Evolutionary conservation across 2,888 invertebrate genomes (phyloP).

Genomic region (Drosophila merina): DNA sequence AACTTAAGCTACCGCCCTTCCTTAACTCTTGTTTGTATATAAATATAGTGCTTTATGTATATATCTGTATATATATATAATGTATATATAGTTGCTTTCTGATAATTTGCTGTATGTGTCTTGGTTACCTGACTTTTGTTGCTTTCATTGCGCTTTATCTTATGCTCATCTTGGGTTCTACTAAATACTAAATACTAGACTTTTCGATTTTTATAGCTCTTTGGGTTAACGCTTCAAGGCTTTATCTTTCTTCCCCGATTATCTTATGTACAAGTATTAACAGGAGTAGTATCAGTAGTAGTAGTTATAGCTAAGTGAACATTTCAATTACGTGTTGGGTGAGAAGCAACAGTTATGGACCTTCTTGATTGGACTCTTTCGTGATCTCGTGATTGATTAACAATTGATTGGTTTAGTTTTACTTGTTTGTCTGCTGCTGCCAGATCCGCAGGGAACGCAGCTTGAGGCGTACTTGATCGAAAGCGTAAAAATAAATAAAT

Average conservation of each 20-base stretch:
- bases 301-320: conserved; percentile 55
- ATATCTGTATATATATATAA: conserved; percentile 48
- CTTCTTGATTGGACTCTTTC: conserved; percentile 56
- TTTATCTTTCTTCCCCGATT: conserved; percentile 26
- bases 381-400: conserved; percentile 13
- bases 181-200: conserved; percentile 38
- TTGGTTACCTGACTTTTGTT: conserved; percentile 65
- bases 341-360: conserved; percentile 12
- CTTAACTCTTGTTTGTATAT: conserved; percentile 38
- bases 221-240: conserved; percentile 60
- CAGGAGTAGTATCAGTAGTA: conserved; percentile 40
- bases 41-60: conserved; percentile 55
- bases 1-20: conserved; percentile 40
- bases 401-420: conserved; percentile 51
- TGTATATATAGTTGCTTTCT: conserved; percentile 44
- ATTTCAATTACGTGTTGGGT: conserved; percentile 47
- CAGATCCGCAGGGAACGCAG: conserved; percentile 77
- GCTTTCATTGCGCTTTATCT: conserved; percentile 55
- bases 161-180: conserved; percentile 26
- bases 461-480: conserved; percentile 72
- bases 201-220: conserved; percentile 47
- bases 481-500: conserved; percentile 8
- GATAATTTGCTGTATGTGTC: conserved; percentile 51
- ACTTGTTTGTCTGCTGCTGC: conserved; percentile 70
- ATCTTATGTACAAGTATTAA: conserved; percentile 66